These are phyloP conservation scores for Trialeurodes vaporariorum DNA, from an alignment of 1,140 invertebrate genomes.

Conservation along the genomic window DNA sequence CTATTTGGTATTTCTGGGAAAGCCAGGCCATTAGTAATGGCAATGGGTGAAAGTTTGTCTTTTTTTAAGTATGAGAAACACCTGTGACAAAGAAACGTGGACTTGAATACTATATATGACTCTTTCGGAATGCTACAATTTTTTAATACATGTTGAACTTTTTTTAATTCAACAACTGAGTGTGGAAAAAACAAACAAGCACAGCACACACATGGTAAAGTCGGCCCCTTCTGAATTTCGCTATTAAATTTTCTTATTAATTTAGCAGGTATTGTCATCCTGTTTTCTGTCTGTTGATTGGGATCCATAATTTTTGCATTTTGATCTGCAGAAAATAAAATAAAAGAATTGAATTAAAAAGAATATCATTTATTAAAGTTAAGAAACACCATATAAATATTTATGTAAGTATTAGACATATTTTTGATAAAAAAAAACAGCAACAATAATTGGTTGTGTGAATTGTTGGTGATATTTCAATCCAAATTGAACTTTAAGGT, in stretches of 20 bases:
- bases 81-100: background rate
- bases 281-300: background rate
- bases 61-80: background rate
- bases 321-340: background rate
- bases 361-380: background rate
- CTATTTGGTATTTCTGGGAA: background rate
- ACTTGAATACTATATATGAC: background rate
- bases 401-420: background rate
- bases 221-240: background rate
- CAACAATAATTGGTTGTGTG: too few relatives aligned
- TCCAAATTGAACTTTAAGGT: too few relatives aligned
- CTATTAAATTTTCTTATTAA: background rate
- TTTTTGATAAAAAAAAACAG: background rate
- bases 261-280: background rate
- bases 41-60: background rate
- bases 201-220: background rate
- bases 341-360: background rate
- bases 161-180: background rate
- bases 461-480: too few relatives aligned
- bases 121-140: background rate
- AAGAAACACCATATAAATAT: background rate
- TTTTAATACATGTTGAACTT: background rate
- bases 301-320: background rate
- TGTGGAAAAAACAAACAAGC: slow-evolving; percentile 1
- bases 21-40: background rate